Evolutionary conservation across 2,113 vertebrate species (phyloP), one percentile per base, ranked within the genome.

Genomic region (Myrmophylax atrothorax): DNA sequence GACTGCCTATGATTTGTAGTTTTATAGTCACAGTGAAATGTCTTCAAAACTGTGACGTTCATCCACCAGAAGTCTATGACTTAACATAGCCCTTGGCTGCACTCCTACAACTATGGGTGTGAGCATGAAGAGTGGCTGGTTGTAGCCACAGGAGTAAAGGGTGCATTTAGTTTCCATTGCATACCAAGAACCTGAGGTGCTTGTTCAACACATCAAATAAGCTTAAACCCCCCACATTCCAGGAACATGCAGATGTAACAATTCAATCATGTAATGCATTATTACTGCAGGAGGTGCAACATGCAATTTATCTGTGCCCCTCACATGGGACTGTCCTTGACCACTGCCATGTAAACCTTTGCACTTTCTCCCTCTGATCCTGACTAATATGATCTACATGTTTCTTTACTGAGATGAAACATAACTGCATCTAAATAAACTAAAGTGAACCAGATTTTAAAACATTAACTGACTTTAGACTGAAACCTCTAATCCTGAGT

Each of bases 311-410:
- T 19, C 31, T 56, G 10, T 37, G 28, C 38, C 23, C 23, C 46
- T 50, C 50, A 53, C 5, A 16, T 1, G 11, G 22, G 7, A 47
- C 38, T 33, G 19, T 49, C 7, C 25, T 55, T 4, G 2, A 23
- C 40, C 56, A 44, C 35, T 75, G 29, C 58, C 68, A 22, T 28
- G 9, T 2, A 52, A 38, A 52, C 47, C 44, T 74, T 33, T 68
- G 8, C 18, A 10, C 12, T 82, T 70, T 38, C 38, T 79, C n/a
- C 25, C 37, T 28, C 6, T 64, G 49, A 33, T 28, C 49, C 35
- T 46, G 33, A 33, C 40, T 25, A 19, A 42, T 4, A 16, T 3
- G 1, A 58, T 15, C 4, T 18, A 7, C 5, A 15, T 3, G 8
- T 29, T 82, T 80, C n/a, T 67, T 35, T 58, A 55, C 10, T n/a